These are phyloP conservation scores for Romanogobio albipinnatus DNA, from an alignment of 2,113 vertebrate genomes.

Conservation along the genomic window DNA sequence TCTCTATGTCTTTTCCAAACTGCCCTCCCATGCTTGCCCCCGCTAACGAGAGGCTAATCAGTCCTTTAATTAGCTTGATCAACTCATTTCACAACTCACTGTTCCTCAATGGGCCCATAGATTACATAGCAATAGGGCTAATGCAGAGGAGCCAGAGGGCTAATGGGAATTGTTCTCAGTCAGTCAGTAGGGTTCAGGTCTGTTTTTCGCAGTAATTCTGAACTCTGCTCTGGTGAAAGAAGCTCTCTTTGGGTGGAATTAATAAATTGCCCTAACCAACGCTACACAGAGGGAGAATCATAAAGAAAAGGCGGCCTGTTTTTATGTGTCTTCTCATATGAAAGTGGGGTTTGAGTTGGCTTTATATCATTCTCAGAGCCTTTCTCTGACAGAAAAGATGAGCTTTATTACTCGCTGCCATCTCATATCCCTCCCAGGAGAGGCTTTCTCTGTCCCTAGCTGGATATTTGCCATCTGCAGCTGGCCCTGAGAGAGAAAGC, in stretches of 20 bases:
- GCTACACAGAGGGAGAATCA: not conserved
- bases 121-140: slow-evolving; percentile 50
- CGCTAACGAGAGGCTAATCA: slow-evolving; percentile 63
- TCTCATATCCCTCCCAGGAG: slow-evolving; percentile 29
- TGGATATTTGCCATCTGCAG: slow-evolving; percentile 18
- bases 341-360: slow-evolving; percentile 10
- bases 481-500: not conserved
- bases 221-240: not conserved
- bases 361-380: slow-evolving; percentile 42
- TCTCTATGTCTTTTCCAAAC: slow-evolving; percentile 57
- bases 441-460: slow-evolving; percentile 29
- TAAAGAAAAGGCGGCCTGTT: not conserved
- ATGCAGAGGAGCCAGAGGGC: slow-evolving; percentile 25
- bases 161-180: slow-evolving; percentile 36
- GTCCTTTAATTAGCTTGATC: slow-evolving; percentile 67
- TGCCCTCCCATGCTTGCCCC: slow-evolving; percentile 35
- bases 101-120: slow-evolving; percentile 44
- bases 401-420: slow-evolving; percentile 44
- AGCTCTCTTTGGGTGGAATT: slow-evolving; percentile 26
- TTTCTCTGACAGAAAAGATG: slow-evolving; percentile 33
- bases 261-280: slow-evolving; percentile 24
- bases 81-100: slow-evolving; percentile 59
- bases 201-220: not conserved
- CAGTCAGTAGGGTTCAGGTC: not conserved
- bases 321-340: slow-evolving; percentile 31